Conservation (phyloP, 1,140 invertebrate genomes). For the Atta texana region DNA sequence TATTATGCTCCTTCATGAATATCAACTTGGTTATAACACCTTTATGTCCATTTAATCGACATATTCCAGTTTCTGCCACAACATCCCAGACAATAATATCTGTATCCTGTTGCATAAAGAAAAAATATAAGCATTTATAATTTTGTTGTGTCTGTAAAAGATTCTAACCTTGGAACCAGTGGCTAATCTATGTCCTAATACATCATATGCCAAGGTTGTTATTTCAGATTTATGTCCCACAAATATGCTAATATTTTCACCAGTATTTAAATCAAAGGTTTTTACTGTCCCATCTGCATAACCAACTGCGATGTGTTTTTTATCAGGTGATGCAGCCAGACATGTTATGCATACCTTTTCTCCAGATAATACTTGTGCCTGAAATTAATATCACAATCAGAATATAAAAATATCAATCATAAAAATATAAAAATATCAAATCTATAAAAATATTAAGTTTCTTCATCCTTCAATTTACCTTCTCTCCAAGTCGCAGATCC, state of each 20-base stretch:
- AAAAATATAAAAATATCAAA: constrained; percentile 33
- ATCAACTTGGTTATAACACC: constrained; percentile 94
- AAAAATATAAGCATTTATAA: constrained; percentile 60
- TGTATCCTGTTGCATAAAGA: constrained; percentile 89
- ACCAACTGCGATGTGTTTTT: constrained; percentile 94
- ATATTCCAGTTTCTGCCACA: constrained; percentile 95
- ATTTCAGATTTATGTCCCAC: constrained; percentile 95
- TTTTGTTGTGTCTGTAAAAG: constrained; percentile 39
- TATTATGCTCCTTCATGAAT: constrained; percentile 93
- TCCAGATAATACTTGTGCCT: constrained; percentile 91
- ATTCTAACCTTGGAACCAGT: constrained; percentile 93
- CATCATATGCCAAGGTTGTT: constrained; percentile 93
- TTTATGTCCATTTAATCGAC: constrained; percentile 96
- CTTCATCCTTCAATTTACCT: constrained; percentile 87
- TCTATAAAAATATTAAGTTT: neutral
- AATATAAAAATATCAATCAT: constrained; percentile 26
- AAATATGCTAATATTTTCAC: constrained; percentile 92
- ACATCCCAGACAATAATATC: constrained; percentile 98
- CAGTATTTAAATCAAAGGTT: constrained; percentile 91
- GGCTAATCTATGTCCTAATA: constrained; percentile 92
- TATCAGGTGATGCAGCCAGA: constrained; percentile 90
- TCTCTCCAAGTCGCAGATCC: constrained; percentile 96
- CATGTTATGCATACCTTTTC: constrained; percentile 92
- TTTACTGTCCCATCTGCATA: constrained; percentile 96
- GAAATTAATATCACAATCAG: constrained; percentile 65